Evolutionary conservation across 2,113 vertebrate species (phyloP).

Genomic region (Myotis lucifugus): DNA sequence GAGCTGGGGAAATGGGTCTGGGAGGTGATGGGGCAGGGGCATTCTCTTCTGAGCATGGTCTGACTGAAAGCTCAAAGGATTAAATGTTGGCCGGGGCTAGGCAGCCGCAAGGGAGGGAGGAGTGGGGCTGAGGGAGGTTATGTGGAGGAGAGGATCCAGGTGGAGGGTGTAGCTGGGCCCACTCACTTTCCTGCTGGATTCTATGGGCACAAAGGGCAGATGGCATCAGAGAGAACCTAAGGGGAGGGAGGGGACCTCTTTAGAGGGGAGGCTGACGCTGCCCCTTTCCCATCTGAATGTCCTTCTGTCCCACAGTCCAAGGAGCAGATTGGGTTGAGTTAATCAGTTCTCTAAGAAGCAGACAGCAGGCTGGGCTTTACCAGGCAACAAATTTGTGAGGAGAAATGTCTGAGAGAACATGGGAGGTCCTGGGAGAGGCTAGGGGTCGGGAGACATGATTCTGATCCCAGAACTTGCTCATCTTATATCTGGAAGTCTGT

Average conservation of each 20-base stretch:
- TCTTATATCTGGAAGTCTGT: background rate
- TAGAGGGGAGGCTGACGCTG: too few relatives aligned
- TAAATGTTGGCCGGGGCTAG: accelerated
- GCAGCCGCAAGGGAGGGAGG: background rate
- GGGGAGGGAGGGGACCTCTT: too few relatives aligned
- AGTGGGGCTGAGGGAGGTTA: background rate
- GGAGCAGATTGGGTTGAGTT: too few relatives aligned
- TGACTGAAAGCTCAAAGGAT: background rate
- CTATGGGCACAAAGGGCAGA: background rate
- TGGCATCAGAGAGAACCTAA: background rate
- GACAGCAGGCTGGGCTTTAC: background rate
- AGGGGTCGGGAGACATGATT: background rate
- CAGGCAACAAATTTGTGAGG: background rate
- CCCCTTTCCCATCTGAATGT: too few relatives aligned
- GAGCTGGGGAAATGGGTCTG: background rate
- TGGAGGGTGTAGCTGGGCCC: background rate
- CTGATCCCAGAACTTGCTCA: background rate
- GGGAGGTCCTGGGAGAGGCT: background rate
- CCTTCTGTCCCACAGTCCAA: too few relatives aligned
- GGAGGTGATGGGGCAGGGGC: too few relatives aligned
- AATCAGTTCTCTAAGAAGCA: background rate
- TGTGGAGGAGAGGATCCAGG: too few relatives aligned
- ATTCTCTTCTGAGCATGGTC: background rate
- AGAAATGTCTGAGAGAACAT: background rate
- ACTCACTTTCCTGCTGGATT: background rate